phyloP scores from a whole-genome alignment of 2,797 vertebrate genomes.

The Coregonus suidteri region DNA sequence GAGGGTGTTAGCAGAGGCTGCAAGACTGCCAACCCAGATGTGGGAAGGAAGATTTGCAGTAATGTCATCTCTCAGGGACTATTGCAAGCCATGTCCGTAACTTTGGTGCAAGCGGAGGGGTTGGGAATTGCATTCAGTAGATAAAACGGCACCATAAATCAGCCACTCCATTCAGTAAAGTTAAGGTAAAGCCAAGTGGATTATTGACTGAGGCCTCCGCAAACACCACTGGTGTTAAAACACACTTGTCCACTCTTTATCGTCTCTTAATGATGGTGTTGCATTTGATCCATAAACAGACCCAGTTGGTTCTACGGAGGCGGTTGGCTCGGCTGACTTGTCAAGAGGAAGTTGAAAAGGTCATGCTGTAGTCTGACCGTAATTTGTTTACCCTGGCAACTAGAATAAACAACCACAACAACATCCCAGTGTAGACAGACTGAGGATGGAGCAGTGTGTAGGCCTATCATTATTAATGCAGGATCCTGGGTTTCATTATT shows the following conservation, averaged over 20 bases:
- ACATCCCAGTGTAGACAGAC: neutral
- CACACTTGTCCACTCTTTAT: conserved; percentile 17
- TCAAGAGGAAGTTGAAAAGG: conserved; percentile 40
- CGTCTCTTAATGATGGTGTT: conserved; percentile 14
- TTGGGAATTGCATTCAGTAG: conserved; percentile 50
- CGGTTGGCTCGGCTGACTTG: conserved; percentile 27
- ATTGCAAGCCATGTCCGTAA: conserved; percentile 39
- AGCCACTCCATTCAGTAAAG: conserved; percentile 34
- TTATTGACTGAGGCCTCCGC: conserved; percentile 45
- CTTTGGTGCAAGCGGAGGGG: conserved; percentile 41
- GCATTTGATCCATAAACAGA: conserved; percentile 21
- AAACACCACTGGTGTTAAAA: conserved; percentile 47
- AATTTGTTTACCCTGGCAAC: conserved; percentile 49
- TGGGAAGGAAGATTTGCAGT: conserved; percentile 32
- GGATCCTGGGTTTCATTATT: conserved; percentile 43
- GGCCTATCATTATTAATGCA: conserved; percentile 50
- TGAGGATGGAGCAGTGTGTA: conserved; percentile 26
- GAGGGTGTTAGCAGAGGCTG: too few species aligned
- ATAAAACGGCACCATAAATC: conserved; percentile 58
- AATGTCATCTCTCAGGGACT: conserved; percentile 36
- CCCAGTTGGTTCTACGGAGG: conserved; percentile 3
- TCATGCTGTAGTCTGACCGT: conserved; percentile 29
- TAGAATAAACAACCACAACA: conserved; percentile 8
- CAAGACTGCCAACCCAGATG: too few species aligned
- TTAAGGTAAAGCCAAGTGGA: conserved; percentile 54